Percentiles rank a stretch among this genome's conserved stretches.
phyloP scores from a whole-genome alignment of 2,888 invertebrate species.

The Nemotelus nigrinus region DNA sequence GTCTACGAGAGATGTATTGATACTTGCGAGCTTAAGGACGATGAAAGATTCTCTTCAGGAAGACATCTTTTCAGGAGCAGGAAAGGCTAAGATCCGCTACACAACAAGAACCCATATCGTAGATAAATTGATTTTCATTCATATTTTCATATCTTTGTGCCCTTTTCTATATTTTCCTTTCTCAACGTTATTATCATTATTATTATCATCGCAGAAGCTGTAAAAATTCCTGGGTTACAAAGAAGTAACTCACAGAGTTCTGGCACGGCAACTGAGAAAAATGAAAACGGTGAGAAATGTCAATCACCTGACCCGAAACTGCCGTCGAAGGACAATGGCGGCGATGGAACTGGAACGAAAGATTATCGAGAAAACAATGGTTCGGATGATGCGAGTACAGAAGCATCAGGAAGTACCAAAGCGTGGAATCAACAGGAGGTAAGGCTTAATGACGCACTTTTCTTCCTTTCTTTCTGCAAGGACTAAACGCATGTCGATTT shows the following conservation, averaged over 20 bases:
- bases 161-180: conserved; percentile 2
- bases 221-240: conserved; percentile 3
- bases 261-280: conserved; percentile 1
- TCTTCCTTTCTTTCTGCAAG: background rate
- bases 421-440: conserved; percentile 40
- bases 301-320: conserved; percentile 36
- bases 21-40: background rate
- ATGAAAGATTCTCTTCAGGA: background rate
- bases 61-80: background rate
- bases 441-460: conserved; percentile 8
- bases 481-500: background rate
- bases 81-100: background rate
- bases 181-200: conserved; percentile 7
- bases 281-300: conserved; percentile 16
- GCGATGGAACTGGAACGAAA: background rate
- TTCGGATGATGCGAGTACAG: background rate
- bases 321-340: background rate
- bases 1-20: conserved; percentile 1
- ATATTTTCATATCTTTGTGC: conserved; percentile 8
- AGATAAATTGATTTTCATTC: conserved; percentile 26
- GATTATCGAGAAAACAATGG: background rate
- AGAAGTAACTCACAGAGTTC: conserved; percentile 32
- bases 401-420: background rate
- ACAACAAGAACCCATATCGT: conserved; percentile 13
- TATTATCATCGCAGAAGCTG: conserved; percentile 17